Evolutionary conservation across 2,113 vertebrate genomes (phyloP), one percentile per base, ranked within the genome.

Genomic region (Melanotaenia duboulayi): DNA sequence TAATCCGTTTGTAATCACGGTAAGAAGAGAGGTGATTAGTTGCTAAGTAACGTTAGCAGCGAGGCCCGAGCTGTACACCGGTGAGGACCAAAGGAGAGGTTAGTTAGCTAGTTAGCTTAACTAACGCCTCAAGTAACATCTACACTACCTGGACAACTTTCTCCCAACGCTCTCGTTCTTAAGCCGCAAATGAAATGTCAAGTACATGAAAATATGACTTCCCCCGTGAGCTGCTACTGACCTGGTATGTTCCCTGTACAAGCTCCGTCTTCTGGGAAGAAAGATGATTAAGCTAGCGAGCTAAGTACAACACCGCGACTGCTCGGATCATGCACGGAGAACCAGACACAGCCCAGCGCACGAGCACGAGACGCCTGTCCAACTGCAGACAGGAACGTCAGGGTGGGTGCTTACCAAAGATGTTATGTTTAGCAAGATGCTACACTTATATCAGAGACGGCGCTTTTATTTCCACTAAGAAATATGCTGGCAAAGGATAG

Each of bases 81-180:
- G 76, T 17, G 69, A 16, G 58, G 56, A 74, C 52, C 54, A 9
- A 9, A 22, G 52, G 39, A 17, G 19, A 65, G 48, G 35, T 62
- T 81, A 64, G 60, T 75, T 79, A 75, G 89, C 87, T 80, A 72
- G 84, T 83, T 78, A 82, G 88, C 86, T 78, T 17, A 82, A 84
- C 75, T 60, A 80, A 75, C 82, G 74, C 71, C 71, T 81, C 39
- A 76, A 89, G 62, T 85, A 65, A 68, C 62, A 65, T 75, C 62
- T 24, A 12, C 63, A 14, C 57, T 25, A 81, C 69, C 83, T 70
- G 74, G 22, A 63, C 73, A 89, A 88, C 79, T 85, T 89, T 66
- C 56, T 58, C 37, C 42, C 16, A 4, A 14, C 7, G 16, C 4
- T 13, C 40, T 6, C 17, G 54, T 51, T 72, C 16, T 40, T 51